Percentiles rank a stretch among this genome's conserved stretches.
Conservation (phyloP, 2,888 invertebrate species). For the Pseudococcus viburni region DNA sequence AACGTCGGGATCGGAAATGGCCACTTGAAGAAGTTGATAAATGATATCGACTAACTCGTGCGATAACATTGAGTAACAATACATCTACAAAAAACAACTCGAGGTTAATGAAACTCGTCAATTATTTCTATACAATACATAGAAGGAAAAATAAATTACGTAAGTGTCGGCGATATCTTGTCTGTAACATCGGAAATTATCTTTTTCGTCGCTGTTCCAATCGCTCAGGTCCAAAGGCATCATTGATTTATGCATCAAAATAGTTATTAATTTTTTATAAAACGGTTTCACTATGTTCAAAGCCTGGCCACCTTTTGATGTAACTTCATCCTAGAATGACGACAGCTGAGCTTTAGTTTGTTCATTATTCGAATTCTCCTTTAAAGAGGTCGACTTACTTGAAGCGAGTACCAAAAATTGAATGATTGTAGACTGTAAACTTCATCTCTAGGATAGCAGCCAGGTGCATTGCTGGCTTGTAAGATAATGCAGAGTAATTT, state of each 20-base stretch:
- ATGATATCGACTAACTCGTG: slow-evolving; percentile 81
- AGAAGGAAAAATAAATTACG: slow-evolving; percentile 72
- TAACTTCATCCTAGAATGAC: slow-evolving; percentile 67
- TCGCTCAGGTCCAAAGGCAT: slow-evolving; percentile 78
- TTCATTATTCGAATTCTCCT: not conserved
- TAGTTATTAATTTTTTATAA: slow-evolving; percentile 83
- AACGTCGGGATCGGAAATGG: slow-evolving; percentile 70
- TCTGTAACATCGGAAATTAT: slow-evolving; percentile 87
- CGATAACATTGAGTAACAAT: slow-evolving; percentile 87
- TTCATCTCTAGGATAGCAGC: slow-evolving; percentile 91
- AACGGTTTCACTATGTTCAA: slow-evolving; percentile 74
- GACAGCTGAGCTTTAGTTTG: not conserved
- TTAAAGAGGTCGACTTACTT: slow-evolving; percentile 75
- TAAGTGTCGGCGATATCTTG: slow-evolving; percentile 90
- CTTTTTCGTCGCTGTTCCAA: slow-evolving; percentile 85
- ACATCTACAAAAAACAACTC: slow-evolving; percentile 76
- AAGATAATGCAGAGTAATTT: slow-evolving; percentile 82
- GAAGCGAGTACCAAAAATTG: slow-evolving; percentile 93
- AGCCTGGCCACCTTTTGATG: slow-evolving; percentile 56
- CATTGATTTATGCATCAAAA: slow-evolving; percentile 85
- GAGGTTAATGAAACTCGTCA: slow-evolving; percentile 12
- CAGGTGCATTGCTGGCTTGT: slow-evolving; percentile 84
- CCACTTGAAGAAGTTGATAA: slow-evolving; percentile 77
- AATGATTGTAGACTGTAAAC: slow-evolving; percentile 87
- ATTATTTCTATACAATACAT: not conserved